A percentile compares a stretch with the other conserved stretches of the same genome.
Evolutionary conservation across 2,888 invertebrate species (phyloP).

Genomic region (Epistrophella euchroma): DNA sequence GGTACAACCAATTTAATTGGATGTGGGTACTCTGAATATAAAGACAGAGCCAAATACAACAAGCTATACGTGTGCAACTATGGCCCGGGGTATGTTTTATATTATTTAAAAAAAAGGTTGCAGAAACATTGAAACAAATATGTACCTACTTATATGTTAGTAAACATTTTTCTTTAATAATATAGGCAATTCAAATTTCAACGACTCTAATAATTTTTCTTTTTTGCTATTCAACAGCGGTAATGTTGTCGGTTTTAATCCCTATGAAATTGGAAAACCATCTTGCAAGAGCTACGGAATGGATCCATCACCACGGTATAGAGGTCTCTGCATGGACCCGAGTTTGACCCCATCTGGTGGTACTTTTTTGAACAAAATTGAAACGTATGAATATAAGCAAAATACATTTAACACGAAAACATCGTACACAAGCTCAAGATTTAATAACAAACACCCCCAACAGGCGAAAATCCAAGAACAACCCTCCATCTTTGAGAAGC

Average conservation of each 20-base stretch:
- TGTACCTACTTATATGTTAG: no score
- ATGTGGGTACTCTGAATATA: slow-evolving; percentile 94
- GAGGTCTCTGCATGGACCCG: slow-evolving; percentile 88
- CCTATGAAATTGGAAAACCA: slow-evolving; percentile 90
- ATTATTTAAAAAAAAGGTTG: not conserved
- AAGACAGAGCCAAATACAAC: slow-evolving; percentile 90
- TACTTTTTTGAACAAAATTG: slow-evolving; percentile 85
- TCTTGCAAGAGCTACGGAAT: slow-evolving; percentile 89
- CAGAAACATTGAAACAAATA: not conserved
- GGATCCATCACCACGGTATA: slow-evolving; percentile 89
- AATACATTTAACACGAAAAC: slow-evolving; percentile 78
- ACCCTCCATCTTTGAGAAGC: slow-evolving; percentile 80
- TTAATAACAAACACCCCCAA: slow-evolving; percentile 67
- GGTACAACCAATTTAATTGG: slow-evolving; percentile 93
- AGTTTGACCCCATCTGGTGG: slow-evolving; percentile 76
- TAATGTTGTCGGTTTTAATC: slow-evolving; percentile 90
- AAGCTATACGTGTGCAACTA: slow-evolving; percentile 94
- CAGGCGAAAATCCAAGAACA: slow-evolving; percentile 76
- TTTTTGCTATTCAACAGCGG: slow-evolving; percentile 85
- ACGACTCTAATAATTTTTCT: not conserved
- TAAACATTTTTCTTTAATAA: no score
- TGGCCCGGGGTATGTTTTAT: slow-evolving; percentile 87
- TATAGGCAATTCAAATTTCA: not conserved
- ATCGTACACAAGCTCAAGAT: slow-evolving; percentile 77
- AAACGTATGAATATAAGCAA: slow-evolving; percentile 82